A percentile compares a stretch with the other conserved stretches of the same genome.
These are phyloP conservation scores for Dryocosmus kuriphilus DNA, from an alignment of 2,888 invertebrate species.

Conservation along the genomic window DNA sequence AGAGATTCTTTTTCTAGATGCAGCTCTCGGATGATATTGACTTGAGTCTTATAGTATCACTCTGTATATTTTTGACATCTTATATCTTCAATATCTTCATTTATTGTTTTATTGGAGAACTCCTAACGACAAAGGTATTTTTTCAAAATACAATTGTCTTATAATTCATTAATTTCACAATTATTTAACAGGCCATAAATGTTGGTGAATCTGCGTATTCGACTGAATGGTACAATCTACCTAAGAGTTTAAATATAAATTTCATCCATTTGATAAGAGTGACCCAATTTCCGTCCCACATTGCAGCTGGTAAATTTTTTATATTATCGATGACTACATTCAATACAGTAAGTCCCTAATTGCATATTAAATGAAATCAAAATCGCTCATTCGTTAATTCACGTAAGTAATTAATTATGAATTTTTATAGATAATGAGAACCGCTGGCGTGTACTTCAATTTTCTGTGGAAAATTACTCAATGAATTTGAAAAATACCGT, in stretches of 20 bases:
- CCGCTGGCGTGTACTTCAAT: constrained; percentile 4
- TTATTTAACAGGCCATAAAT: constrained; percentile 57
- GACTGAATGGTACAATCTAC: constrained; percentile 65
- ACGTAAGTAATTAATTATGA: too few species aligned
- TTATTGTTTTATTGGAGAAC: constrained; percentile 32
- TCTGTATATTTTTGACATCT: constrained; percentile 7
- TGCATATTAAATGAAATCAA: background rate
- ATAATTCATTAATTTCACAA: background rate
- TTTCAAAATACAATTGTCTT: background rate
- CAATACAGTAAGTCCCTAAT: background rate
- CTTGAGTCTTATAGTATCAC: background rate
- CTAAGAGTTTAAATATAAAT: constrained; percentile 58
- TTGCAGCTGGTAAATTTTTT: constrained; percentile 5
- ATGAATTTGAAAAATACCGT: background rate
- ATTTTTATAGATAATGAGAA: constrained; percentile 9
- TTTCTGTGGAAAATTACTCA: background rate
- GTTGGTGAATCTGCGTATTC: constrained; percentile 61
- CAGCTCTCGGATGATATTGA: background rate
- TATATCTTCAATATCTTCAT: constrained; percentile 40
- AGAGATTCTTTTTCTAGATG: background rate
- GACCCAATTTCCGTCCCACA: background rate
- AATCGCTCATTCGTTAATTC: background rate
- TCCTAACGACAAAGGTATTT: constrained; percentile 21
- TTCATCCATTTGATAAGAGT: constrained; percentile 52
- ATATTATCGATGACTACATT: background rate